Evolutionary conservation across 2,797 vertebrate genomes (phyloP).

Genomic region (Pseudochaenichthys georgianus): DNA sequence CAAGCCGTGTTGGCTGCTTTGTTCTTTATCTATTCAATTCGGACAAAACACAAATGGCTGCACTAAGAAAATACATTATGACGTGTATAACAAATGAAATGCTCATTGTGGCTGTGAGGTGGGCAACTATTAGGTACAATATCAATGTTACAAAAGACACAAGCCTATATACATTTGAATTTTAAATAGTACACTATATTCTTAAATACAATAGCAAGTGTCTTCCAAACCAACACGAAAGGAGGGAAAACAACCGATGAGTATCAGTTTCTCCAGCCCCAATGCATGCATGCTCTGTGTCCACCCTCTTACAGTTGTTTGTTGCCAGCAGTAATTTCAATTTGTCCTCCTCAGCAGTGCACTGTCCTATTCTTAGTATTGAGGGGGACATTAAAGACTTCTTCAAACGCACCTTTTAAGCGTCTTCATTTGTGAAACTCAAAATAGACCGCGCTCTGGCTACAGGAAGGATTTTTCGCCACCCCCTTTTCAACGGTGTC

Average conservation of each 20-base stretch:
- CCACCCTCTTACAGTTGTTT: slow-evolving; percentile 45
- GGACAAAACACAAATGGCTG: not conserved
- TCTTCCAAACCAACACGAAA: slow-evolving; percentile 9
- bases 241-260: slow-evolving; percentile 27
- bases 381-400: slow-evolving; percentile 78
- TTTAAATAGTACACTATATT: not conserved
- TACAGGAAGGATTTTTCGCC: slow-evolving; percentile 66
- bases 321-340: slow-evolving; percentile 67
- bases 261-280: slow-evolving; percentile 40
- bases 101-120: not conserved
- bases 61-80: not conserved
- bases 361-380: slow-evolving; percentile 85
- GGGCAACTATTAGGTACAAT: not conserved
- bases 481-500: slow-evolving; percentile 78
- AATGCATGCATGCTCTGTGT: slow-evolving; percentile 48
- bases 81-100: too few relatives aligned
- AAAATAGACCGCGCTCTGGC: slow-evolving; percentile 85
- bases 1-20: not conserved
- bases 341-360: slow-evolving; percentile 80
- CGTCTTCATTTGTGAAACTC: slow-evolving; percentile 88
- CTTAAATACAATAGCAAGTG: not conserved
- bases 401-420: slow-evolving; percentile 91
- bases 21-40: not conserved
- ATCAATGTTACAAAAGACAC: not conserved
- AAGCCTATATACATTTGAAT: not conserved